phyloP scores from a whole-genome alignment of 37 sponge, comb jelly and placozoan genomes.

The Chondrilla cf. caribensis region DNA sequence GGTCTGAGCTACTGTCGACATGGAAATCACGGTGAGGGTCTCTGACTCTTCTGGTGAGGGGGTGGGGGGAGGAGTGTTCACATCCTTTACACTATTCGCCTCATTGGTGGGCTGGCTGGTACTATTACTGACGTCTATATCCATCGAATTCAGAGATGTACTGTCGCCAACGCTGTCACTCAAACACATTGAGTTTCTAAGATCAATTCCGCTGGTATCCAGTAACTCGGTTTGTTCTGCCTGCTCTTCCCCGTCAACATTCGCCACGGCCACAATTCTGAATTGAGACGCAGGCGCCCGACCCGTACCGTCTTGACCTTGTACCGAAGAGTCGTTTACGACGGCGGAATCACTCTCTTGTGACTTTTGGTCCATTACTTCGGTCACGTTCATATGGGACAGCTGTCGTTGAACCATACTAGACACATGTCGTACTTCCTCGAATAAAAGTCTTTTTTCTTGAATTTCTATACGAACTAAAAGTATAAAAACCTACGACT shows the following conservation, averaged over 20 bases:
- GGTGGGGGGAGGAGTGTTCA: background rate
- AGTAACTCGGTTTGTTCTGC: background rate
- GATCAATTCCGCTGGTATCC: background rate
- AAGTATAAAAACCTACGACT: no score
- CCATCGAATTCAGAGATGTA: background rate
- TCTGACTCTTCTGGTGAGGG: background rate
- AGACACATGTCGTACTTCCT: background rate
- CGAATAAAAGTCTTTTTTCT: no score
- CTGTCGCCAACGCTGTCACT: conserved; percentile 17
- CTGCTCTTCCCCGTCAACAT: conserved; percentile 17
- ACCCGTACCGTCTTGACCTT: background rate
- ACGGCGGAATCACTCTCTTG: background rate
- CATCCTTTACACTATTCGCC: no score
- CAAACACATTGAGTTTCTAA: background rate
- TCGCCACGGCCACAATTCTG: conserved; percentile 6
- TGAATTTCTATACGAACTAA: no score
- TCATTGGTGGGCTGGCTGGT: background rate
- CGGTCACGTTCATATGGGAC: background rate
- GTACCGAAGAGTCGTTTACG: background rate
- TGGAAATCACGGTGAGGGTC: background rate
- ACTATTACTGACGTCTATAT: background rate
- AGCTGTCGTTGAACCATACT: background rate
- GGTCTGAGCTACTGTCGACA: background rate
- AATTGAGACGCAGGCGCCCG: background rate
- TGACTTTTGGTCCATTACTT: background rate